Conservation (phyloP, 2,888 invertebrate genomes). For the Rhagium mordax region DNA sequence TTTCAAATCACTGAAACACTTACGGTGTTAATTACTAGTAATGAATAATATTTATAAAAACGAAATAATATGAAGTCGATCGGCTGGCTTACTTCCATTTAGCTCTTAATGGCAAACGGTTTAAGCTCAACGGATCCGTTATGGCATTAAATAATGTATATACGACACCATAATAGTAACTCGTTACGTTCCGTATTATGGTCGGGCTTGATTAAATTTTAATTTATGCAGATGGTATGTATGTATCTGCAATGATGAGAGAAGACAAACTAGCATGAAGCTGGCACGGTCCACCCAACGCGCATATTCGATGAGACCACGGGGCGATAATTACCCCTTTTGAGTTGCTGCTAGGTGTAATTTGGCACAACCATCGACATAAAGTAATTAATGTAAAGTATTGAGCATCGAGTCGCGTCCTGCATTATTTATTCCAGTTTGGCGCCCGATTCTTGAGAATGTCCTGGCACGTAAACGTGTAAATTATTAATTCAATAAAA, state of each 20-base stretch:
- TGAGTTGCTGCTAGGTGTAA: conserved; percentile 54
- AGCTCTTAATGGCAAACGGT: conserved; percentile 1
- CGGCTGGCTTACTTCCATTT: conserved; percentile 6
- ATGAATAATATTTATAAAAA: neutral
- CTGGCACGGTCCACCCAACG: conserved; percentile 12
- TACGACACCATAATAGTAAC: neutral
- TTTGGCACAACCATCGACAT: conserved; percentile 50
- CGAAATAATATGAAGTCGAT: neutral
- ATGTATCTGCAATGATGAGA: neutral
- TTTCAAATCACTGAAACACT: neutral
- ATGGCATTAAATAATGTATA: conserved; percentile 4
- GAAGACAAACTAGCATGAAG: neutral
- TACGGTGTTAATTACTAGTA: neutral
- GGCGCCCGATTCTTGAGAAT: neutral
- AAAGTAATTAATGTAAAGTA: conserved; percentile 49
- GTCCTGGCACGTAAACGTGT: too few relatives aligned
- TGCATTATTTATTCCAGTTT: neutral
- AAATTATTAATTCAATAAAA: too few relatives aligned
- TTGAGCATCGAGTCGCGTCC: conserved; percentile 27
- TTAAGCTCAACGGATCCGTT: neutral
- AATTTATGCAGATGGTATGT: conserved; percentile 14
- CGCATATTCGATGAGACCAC: conserved; percentile 47
- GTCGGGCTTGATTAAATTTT: conserved; percentile 6
- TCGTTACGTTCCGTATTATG: conserved; percentile 1
- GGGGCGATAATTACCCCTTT: conserved; percentile 58